These are phyloP conservation scores for Catharus ustulatus DNA, from an alignment of 2,797 vertebrate genomes.

Conservation along the genomic window DNA sequence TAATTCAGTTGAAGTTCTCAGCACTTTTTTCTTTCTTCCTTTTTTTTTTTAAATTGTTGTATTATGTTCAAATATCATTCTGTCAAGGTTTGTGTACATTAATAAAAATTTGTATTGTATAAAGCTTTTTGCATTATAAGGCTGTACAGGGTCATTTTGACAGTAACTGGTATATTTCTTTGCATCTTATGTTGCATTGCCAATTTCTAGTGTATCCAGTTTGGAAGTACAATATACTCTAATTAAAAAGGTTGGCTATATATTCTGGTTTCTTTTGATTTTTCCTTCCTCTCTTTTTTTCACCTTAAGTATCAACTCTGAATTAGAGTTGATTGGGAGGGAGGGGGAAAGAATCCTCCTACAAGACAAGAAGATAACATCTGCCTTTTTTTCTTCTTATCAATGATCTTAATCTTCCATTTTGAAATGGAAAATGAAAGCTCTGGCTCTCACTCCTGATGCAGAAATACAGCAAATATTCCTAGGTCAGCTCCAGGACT, in stretches of 20 bases:
- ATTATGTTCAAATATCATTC: slow-evolving; percentile 81
- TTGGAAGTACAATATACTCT: slow-evolving; percentile 99
- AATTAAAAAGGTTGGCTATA: slow-evolving; percentile 86
- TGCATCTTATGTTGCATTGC: slow-evolving; percentile 97
- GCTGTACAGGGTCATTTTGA: slow-evolving; percentile 99
- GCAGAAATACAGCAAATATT: neutral
- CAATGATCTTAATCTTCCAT: neutral
- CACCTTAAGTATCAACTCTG: neutral
- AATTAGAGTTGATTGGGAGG: neutral
- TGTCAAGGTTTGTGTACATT: slow-evolving; percentile 84
- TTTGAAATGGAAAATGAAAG: neutral
- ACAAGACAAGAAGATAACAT: neutral
- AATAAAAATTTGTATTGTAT: slow-evolving; percentile 96
- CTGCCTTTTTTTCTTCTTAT: neutral
- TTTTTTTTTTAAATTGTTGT: slow-evolving; percentile 80
- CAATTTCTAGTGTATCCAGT: slow-evolving; percentile 99
- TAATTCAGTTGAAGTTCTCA: slow-evolving; percentile 77
- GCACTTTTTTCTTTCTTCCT: slow-evolving; percentile 77
- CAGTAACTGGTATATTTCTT: slow-evolving; percentile 94
- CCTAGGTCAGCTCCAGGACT: neutral
- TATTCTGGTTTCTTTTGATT: slow-evolving; percentile 63
- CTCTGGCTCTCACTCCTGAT: neutral
- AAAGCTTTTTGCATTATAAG: slow-evolving; percentile 98
- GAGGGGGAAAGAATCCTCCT: neutral
- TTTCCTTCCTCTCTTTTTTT: neutral